Evolutionary conservation across 2,797 vertebrate species (phyloP), one percentile per base, ranked within the genome.

Genomic region (Hemibagrus guttatus): DNA sequence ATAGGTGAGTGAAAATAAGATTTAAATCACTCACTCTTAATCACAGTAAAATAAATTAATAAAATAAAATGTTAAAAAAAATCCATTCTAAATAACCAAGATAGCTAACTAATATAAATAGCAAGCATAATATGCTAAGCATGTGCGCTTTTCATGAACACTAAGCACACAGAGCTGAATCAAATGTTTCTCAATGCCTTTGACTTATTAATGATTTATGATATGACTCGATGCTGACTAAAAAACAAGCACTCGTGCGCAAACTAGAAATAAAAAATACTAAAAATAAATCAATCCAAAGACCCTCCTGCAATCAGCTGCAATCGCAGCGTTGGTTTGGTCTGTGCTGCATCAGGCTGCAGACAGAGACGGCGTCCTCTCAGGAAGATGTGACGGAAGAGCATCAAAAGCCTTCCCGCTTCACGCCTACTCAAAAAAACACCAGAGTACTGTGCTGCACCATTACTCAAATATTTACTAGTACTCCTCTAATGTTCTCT

Each of bases 311-410:
- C 79, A 81, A 81, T 81, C 59, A 64, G 79, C 13, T 14, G 39
- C 26, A 46, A 28, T 49, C 46, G 54, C 19, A 2, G n/a, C 19
- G 61, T 52, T 39, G 3, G 42, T 42, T 66, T 82, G 12, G 49
- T 82, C 85, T 35, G 17, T 74, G 86, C 85, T 88, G 74, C 87
- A 89, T 71, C 85, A 71, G 76, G 79, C 71, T 89, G 80, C 54
- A 54, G 80, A 87, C 35, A 61, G 23, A 64, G 59, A 61, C 14
- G 0, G 59, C 4, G 17, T 21, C 28, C 59, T 66, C 1, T 52
- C 19, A 26, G 66, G 42, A 56, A 21, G 59, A 42, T 14, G n/a
- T 61, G 42, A 26, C 21, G 3, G 11, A n/a, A 46, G 17, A 1
- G 17, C 2, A 23, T 56, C 14, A 28, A 71, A 85, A 79, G 49